Conservation (phyloP, 2,797 vertebrate species). For the Paratrypauchen microcephalus region DNA sequence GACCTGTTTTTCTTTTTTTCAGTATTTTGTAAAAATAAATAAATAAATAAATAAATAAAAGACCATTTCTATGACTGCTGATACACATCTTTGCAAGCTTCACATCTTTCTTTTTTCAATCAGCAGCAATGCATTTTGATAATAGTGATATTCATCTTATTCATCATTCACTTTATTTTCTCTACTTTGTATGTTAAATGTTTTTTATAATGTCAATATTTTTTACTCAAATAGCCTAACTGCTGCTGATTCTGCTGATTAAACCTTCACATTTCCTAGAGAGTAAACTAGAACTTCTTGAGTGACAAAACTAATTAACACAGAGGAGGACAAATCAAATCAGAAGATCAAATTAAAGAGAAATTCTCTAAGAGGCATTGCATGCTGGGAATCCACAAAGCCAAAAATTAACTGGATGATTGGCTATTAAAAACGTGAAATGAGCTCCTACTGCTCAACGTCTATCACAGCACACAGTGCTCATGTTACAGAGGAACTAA, state of each 20-base stretch:
- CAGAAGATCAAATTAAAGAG: conserved; percentile 56
- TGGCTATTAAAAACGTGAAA: conserved; percentile 59
- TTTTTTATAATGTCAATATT: conserved; percentile 8
- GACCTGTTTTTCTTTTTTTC: no score
- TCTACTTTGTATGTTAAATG: background rate
- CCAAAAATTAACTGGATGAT: conserved; percentile 55
- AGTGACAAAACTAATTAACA: conserved; percentile 52
- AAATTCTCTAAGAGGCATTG: conserved; percentile 30
- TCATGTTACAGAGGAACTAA: conserved; percentile 36
- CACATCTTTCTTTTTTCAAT: background rate
- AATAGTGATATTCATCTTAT: background rate
- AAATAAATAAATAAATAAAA: no score
- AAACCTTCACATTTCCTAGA: conserved; percentile 11
- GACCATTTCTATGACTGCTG: no score
- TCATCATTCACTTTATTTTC: no score
- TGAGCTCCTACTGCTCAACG: conserved; percentile 50
- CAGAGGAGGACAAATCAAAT: conserved; percentile 52
- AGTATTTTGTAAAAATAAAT: no score
- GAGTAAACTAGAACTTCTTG: conserved; percentile 29
- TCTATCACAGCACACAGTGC: conserved; percentile 47
- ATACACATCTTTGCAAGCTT: background rate
- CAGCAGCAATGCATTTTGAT: background rate
- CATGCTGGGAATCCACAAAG: conserved; percentile 53
- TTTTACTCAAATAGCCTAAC: conserved; percentile 23
- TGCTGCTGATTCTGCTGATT: conserved; percentile 1